Evolutionary conservation across 2,113 vertebrate species (phyloP).

Genomic region (Nymphicus hollandicus): DNA sequence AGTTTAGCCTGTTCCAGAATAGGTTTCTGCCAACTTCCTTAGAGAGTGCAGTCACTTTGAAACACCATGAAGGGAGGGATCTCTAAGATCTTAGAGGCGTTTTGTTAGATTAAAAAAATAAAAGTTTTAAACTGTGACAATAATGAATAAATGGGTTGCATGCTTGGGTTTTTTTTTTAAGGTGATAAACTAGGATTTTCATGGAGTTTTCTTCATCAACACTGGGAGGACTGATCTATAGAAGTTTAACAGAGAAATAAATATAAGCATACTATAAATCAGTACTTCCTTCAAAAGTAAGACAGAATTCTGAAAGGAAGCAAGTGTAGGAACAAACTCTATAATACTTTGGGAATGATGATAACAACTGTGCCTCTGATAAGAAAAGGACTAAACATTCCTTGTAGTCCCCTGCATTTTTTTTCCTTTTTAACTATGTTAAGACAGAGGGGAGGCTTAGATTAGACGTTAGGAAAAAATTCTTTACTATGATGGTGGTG

Average conservation of each 20-base stretch:
- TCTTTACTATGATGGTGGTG: background rate
- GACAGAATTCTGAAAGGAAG: background rate
- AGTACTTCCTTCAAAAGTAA: background rate
- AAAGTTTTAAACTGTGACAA: background rate
- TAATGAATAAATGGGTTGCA: background rate
- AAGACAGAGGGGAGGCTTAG: background rate
- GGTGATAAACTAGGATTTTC: background rate
- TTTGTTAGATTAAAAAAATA: background rate
- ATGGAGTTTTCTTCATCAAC: background rate
- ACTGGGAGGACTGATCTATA: background rate
- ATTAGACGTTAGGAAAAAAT: background rate
- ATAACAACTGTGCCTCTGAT: background rate
- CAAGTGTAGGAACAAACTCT: background rate
- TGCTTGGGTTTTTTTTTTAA: background rate
- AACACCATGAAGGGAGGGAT: background rate
- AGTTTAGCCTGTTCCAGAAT: background rate
- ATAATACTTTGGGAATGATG: background rate
- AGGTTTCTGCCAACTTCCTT: background rate
- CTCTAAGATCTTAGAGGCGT: background rate
- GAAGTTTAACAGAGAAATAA: background rate
- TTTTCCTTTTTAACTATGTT: background rate
- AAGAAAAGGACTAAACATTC: background rate
- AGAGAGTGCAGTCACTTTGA: background rate
- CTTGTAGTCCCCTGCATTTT: background rate
- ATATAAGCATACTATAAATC: background rate